phyloP scores from a whole-genome alignment of 2,888 invertebrate genomes.

The Apodemia mormo region DNA sequence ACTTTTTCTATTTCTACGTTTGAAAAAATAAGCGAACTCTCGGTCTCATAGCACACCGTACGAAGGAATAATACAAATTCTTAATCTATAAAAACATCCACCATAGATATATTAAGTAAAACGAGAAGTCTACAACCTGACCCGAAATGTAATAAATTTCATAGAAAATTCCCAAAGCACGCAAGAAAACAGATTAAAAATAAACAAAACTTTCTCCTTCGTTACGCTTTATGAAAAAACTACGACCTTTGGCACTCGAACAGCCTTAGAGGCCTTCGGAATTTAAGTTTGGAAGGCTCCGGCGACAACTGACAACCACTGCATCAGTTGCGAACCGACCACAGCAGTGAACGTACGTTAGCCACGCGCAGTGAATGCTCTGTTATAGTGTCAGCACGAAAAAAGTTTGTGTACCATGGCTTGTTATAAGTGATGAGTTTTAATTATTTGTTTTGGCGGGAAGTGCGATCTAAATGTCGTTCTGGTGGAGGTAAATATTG shows the following conservation, averaged over 20 bases:
- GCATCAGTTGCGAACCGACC: slow-evolving; percentile 64
- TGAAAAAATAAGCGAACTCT: too few relatives aligned
- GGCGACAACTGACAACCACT: slow-evolving; percentile 46
- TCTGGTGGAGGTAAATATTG: slow-evolving; percentile 72
- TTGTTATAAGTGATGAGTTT: slow-evolving; percentile 47
- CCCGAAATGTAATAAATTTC: slow-evolving; percentile 18
- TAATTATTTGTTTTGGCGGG: slow-evolving; percentile 54
- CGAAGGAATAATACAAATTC: not conserved
- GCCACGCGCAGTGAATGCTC: slow-evolving; percentile 23
- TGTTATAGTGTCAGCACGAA: slow-evolving; percentile 15
- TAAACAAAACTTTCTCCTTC: slow-evolving; percentile 42
- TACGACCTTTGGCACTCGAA: slow-evolving; percentile 70
- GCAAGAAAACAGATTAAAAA: slow-evolving; percentile 36
- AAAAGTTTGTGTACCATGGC: slow-evolving; percentile 34
- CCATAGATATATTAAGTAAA: not conserved
- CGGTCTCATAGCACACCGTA: too few relatives aligned
- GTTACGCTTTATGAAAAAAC: slow-evolving; percentile 46
- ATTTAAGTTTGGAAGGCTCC: slow-evolving; percentile 57
- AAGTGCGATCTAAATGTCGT: slow-evolving; percentile 51
- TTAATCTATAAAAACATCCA: not conserved
- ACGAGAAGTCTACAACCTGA: not conserved
- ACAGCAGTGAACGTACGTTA: slow-evolving; percentile 59
- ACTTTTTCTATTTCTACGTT: too few relatives aligned
- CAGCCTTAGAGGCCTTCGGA: slow-evolving; percentile 64
- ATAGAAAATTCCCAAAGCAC: slow-evolving; percentile 6